Evolutionary conservation across 2,797 vertebrate species (phyloP), one percentile per base, ranked within the genome.

Genomic region (Enoplosus armatus): DNA sequence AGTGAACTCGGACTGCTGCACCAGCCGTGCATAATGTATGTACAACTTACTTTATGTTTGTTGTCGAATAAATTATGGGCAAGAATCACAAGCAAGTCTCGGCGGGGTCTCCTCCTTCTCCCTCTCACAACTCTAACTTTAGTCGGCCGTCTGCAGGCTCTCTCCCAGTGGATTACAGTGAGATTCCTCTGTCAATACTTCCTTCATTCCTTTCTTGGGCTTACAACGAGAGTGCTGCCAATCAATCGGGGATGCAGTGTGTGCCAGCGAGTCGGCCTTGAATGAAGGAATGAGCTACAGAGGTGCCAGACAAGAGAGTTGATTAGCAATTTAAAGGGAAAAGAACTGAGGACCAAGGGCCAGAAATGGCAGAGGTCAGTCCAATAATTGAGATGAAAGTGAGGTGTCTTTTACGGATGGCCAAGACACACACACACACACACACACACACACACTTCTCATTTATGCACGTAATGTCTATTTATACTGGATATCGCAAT

Each of bases 401-500:
- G 76, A 81, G 84, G 79, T 85, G 74, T 77, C 72, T 79, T 89
- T 81, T 83, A 84, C 48, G 8, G 76, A 85, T 53, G 55, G 51
- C 54, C 41, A 27, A 77, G 53, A 80, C 39, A 76, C 64, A 50
- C 53, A 39, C 66, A 71, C 72, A 35, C 69, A 37, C 50, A 74
- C 53, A 75, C 41, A 35, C 70, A 58, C 43, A 37, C 59, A 41
- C 72, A 76, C 45, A 58, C 65, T 16, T 75, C 86, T 89, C 65
- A 88, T 91, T 90, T 82, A 83, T 89, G 71, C 62, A 64, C 65
- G 82, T 59, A 59, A 81, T 72, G 68, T 90, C 91, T 94, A 92
- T 93, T 93, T 93, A 91, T 91, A 91, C 84, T 70, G 73, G 60
- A 71, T 83, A 79, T 73, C 6, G 50, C 74, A 82, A 85, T 87